Evolutionary conservation across 1,140 invertebrate species (phyloP).

Genomic region (Diprion similis): DNA sequence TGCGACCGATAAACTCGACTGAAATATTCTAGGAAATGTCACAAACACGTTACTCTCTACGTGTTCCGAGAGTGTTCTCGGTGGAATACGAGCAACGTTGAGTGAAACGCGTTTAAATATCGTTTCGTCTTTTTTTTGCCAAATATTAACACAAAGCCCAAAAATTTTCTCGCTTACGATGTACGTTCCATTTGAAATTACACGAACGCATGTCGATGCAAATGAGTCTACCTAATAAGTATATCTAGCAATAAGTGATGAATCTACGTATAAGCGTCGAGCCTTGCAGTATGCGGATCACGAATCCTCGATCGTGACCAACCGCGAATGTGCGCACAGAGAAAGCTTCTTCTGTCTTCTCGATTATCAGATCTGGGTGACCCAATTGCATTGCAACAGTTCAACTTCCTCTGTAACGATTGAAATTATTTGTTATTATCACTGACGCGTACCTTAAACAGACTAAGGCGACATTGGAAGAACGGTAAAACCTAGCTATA

Average conservation of each 20-base stretch:
- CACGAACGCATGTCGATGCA: no score
- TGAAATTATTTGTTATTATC: not conserved
- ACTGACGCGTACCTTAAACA: not conserved
- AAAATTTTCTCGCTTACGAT: no score
- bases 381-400: conserved; percentile 45
- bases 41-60: not conserved
- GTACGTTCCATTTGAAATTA: no score
- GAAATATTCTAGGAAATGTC: not conserved
- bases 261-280: not conserved
- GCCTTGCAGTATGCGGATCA: not conserved
- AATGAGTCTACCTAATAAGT: no score
- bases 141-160: no score
- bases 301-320: not conserved
- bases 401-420: not conserved
- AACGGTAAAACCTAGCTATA: no score
- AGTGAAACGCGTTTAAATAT: no score
- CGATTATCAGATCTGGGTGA: conserved; percentile 57
- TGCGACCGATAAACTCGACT: not conserved
- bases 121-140: no score
- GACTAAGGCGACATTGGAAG: no score
- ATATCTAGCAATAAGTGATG: not conserved
- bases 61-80: not conserved
- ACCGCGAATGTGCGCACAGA: conserved; percentile 31
- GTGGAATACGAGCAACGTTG: no score
- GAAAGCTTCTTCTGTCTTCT: conserved; percentile 49